A percentile compares a stretch with the other conserved stretches of the same genome.
phyloP scores from a whole-genome alignment of 1,140 invertebrate species.

The Rhysida immarginata region DNA sequence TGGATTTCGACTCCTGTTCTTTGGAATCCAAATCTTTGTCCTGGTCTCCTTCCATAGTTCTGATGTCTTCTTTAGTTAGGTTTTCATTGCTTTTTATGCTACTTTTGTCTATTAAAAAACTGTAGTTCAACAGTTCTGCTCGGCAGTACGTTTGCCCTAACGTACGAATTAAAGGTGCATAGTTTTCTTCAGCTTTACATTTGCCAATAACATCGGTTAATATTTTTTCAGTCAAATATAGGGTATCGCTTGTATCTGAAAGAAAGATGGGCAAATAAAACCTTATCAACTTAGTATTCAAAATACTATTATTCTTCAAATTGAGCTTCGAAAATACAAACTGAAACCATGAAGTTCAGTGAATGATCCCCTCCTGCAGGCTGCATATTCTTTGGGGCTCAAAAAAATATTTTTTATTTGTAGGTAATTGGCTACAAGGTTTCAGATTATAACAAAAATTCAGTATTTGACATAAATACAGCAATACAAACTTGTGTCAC shows the following conservation, averaged over 20 bases:
- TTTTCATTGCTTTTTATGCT: constrained; percentile 26
- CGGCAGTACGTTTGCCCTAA: constrained; percentile 55
- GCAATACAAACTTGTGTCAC: too few relatives aligned
- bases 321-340: too few relatives aligned
- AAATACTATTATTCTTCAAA: too few relatives aligned
- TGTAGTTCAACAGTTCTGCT: constrained; percentile 48
- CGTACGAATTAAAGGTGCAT: constrained; percentile 46
- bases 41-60: constrained; percentile 54
- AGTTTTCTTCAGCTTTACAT: constrained; percentile 44
- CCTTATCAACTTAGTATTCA: too few relatives aligned
- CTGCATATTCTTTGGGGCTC: too few relatives aligned
- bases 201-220: constrained; percentile 45
- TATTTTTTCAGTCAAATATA: constrained; percentile 43
- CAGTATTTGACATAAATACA: too few relatives aligned
- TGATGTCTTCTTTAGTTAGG: constrained; percentile 47
- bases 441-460: too few relatives aligned
- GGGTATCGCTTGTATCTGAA: not conserved
- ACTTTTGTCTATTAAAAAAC: constrained; percentile 39
- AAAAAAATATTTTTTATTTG: too few relatives aligned
- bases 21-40: constrained; percentile 67
- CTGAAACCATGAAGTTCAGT: too few relatives aligned
- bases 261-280: not conserved
- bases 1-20: constrained; percentile 19
- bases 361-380: too few relatives aligned
- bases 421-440: too few relatives aligned